phyloP scores from a whole-genome alignment of 2,888 invertebrate species.

The Tinea semifulvella region DNA sequence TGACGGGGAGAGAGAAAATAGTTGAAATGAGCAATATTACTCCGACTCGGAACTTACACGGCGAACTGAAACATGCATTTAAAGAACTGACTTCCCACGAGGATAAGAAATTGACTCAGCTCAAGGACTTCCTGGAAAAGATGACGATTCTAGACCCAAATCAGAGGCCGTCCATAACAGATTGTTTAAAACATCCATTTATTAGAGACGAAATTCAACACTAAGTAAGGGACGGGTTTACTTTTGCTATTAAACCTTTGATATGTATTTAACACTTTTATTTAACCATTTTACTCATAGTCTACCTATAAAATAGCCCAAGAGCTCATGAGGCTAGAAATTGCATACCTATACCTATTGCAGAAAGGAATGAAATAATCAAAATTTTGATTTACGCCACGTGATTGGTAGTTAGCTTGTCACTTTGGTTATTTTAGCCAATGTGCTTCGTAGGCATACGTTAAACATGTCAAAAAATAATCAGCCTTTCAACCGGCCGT shows the following conservation, averaged over 20 bases:
- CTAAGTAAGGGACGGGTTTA: background rate
- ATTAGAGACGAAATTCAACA: slow-evolving; percentile 48
- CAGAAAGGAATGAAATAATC: too few relatives aligned
- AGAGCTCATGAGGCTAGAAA: too few relatives aligned
- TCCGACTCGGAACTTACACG: slow-evolving; percentile 81
- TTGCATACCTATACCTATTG: too few relatives aligned
- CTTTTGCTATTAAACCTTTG: slow-evolving; percentile 2
- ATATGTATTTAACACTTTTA: too few relatives aligned
- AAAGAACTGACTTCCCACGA: slow-evolving; percentile 86
- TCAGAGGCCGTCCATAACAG: slow-evolving; percentile 87
- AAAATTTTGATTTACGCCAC: too few relatives aligned
- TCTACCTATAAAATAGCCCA: too few relatives aligned
- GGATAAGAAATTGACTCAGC: slow-evolving; percentile 86
- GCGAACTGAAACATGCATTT: slow-evolving; percentile 84
- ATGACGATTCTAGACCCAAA: slow-evolving; percentile 89
- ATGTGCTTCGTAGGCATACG: too few relatives aligned
- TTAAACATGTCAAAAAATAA: too few relatives aligned
- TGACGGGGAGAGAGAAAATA: slow-evolving; percentile 96
- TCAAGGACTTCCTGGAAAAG: slow-evolving; percentile 92
- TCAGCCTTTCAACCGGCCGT: too few relatives aligned
- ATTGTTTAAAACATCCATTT: slow-evolving; percentile 92
- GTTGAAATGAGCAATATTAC: slow-evolving; percentile 89
- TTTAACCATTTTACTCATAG: too few relatives aligned
- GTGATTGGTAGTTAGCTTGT: too few relatives aligned
- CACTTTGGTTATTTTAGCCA: too few relatives aligned